Conservation (phyloP, 1,140 invertebrate species). For the Aphis craccivora region DNA sequence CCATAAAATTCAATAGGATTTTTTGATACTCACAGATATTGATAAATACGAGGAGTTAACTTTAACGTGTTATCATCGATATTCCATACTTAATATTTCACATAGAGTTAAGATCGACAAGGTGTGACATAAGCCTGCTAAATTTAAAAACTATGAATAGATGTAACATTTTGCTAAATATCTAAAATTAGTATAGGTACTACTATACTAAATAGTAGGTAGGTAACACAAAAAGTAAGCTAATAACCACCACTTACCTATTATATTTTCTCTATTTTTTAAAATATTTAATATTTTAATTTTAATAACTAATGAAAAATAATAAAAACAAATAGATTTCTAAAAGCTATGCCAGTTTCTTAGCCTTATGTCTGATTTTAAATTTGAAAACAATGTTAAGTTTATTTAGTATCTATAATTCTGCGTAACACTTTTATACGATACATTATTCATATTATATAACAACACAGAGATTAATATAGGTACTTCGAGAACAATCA, state of each 20-base stretch:
- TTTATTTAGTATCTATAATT: background rate
- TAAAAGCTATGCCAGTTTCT: background rate
- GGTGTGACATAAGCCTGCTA: background rate
- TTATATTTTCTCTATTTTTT: background rate
- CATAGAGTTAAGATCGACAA: background rate
- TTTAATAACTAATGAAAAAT: background rate
- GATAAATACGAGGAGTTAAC: background rate
- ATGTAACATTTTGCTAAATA: background rate
- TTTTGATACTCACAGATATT: background rate
- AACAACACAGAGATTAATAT: background rate
- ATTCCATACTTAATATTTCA: background rate
- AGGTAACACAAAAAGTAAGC: background rate
- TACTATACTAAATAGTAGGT: background rate
- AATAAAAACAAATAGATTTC: background rate
- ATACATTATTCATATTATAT: too few species aligned
- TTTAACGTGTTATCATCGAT: background rate
- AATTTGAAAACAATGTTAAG: background rate
- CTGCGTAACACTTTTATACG: background rate
- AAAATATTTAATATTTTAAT: background rate
- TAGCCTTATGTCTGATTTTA: background rate
- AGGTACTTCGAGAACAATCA: background rate
- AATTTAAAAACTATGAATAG: background rate
- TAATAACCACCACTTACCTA: background rate
- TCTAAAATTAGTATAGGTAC: background rate
- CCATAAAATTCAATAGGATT: background rate